Evolutionary conservation across 2,797 vertebrate genomes (phyloP).

Genomic region (Leptodactylus fallax): DNA sequence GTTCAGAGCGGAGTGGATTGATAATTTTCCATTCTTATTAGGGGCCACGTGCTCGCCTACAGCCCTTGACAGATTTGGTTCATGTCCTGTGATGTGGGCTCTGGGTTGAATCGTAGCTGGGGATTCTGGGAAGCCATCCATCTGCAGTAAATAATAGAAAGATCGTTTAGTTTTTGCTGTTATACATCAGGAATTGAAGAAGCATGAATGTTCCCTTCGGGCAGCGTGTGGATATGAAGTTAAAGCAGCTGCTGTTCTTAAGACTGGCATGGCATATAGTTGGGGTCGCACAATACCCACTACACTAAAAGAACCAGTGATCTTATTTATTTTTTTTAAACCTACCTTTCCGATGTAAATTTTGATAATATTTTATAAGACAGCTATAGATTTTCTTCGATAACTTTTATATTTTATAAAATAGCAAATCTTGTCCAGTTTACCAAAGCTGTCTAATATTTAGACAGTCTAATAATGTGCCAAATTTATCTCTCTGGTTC

Average conservation of each 20-base stretch:
- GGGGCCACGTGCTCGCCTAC: conserved; percentile 71
- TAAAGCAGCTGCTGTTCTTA: conserved; percentile 26
- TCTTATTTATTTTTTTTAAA: no score
- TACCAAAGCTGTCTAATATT: no score
- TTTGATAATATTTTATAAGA: not conserved
- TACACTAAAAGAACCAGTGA: not conserved
- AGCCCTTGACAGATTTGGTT: conserved; percentile 74
- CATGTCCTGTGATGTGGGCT: conserved; percentile 65
- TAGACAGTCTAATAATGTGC: no score
- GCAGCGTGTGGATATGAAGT: not conserved
- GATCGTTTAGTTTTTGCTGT: conserved; percentile 11
- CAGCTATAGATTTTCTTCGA: no score
- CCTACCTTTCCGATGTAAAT: not conserved
- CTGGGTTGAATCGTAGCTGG: not conserved
- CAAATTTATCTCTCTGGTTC: no score
- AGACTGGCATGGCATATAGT: not conserved
- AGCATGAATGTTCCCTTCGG: conserved; percentile 29
- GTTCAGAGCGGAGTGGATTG: conserved; percentile 73
- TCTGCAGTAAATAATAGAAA: conserved; percentile 49
- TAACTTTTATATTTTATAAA: no score
- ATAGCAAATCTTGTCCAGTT: no score
- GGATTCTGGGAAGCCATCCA: conserved; percentile 42
- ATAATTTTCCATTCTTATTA: conserved; percentile 66
- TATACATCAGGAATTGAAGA: conserved; percentile 31
- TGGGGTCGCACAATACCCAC: no score